Evolutionary conservation across 2,113 vertebrate species (phyloP).

Genomic region (Dasyprocta punctata): DNA sequence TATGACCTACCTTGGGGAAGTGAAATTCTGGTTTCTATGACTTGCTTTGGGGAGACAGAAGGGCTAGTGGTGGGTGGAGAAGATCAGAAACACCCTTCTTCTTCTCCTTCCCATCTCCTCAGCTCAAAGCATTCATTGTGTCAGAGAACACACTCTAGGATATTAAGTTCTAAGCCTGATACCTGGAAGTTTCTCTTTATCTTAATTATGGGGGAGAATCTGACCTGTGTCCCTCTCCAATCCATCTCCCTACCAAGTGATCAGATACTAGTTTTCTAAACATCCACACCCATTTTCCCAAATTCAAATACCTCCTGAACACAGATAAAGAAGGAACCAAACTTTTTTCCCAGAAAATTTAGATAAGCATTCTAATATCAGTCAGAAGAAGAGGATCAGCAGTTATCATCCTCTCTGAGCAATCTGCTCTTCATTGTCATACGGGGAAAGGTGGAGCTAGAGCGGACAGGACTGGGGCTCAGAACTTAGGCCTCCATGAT

Average conservation of each 20-base stretch:
- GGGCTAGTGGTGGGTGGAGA: not conserved
- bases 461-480: not conserved
- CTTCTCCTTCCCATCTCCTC: not conserved
- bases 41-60: not conserved
- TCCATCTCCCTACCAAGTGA: not conserved
- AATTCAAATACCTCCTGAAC: not conserved
- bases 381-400: not conserved
- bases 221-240: not conserved
- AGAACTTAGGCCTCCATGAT: not conserved
- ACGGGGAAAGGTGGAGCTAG: not conserved
- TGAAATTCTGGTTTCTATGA: not conserved
- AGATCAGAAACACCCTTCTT: not conserved
- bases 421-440: not conserved
- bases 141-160: not conserved
- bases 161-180: not conserved
- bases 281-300: not conserved
- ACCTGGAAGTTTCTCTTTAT: not conserved
- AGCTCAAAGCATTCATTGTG: not conserved
- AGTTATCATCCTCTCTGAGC: not conserved
- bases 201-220: not conserved
- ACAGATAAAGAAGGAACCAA: not conserved
- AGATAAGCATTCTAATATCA: not conserved
- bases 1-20: not conserved
- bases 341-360: not conserved
- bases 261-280: not conserved